Base-by-base conservation (phyloP, 2,888 invertebrate genomes). In the Phoenoteleia sp. region DNA sequence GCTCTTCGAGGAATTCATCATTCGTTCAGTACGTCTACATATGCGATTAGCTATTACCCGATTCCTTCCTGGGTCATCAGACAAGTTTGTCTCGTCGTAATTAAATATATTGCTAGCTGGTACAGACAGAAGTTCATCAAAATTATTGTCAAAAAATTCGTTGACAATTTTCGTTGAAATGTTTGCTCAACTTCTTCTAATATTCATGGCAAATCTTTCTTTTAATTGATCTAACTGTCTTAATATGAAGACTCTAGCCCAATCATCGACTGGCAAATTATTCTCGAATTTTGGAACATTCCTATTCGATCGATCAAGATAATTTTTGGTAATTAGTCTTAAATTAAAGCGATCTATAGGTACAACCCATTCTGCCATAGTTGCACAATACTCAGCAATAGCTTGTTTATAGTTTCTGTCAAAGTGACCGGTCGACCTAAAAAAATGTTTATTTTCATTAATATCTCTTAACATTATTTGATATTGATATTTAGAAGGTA, bases 21-120 rank as follows among this genome's bases (percentile, higher is more conserved):
- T 42, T 2, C 49, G 56, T 27, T 77, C 58, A 27, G 60, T 17
- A 52, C 67, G 47, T 42, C 58, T 76, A 6, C 47, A 25, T 39
- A 25, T 56, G n/a, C 29, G 42, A 25, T 49, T 67, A 21, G n/a
- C 39, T 39, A 79, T 79, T 3, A 49, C 62, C 15, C 27, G 45
- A 15, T 62, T 56, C 9, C 54, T 56, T 15, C 52, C 71, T 23
- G 71, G 54, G 15, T 79, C 52, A 11, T 79, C 71, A 9, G 54
- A 42, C 7, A 71, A 25, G 19, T 79, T 71, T 1, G 71, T 79
- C 64, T 79, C 62, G 25, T 79, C 71, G 19, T 71, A 79, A 33
- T 79, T 80, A 9, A 72, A 80, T 19, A 80, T 47, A 56, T 64
- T 64, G 21, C 15, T 64, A 1, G 75, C 27, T 54, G 62, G 45